Percentiles rank a stretch among this genome's conserved stretches.
Conservation (phyloP, 2,113 vertebrate species). For the Antennarius striatus region DNA sequence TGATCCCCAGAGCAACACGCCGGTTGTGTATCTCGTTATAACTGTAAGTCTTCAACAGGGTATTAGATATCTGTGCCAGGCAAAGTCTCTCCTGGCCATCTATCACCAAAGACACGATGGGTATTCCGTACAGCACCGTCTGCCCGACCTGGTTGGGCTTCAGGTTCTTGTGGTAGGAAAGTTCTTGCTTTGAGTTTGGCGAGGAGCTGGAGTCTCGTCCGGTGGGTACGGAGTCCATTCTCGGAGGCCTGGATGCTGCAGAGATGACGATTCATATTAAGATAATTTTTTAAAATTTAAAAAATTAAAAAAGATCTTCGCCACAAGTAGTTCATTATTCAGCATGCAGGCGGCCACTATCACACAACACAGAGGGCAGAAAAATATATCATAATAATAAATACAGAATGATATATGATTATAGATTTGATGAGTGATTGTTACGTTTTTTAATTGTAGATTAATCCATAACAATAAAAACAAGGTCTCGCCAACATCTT, state of each 20-base stretch:
- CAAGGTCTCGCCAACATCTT: too few species aligned
- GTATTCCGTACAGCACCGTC: conserved; percentile 93
- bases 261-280: conserved; percentile 29
- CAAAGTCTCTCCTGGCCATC: conserved; percentile 93
- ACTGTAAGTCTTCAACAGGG: conserved; percentile 90
- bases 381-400: too few species aligned
- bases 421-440: too few species aligned
- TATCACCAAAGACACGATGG: conserved; percentile 94
- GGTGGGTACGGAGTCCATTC: conserved; percentile 92
- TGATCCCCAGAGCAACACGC: conserved; percentile 92
- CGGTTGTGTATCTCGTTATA: conserved; percentile 95
- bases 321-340: too few species aligned
- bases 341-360: too few species aligned
- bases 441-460: too few species aligned
- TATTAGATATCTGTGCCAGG: conserved; percentile 92
- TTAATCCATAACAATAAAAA: too few species aligned
- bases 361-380: too few species aligned
- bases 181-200: conserved; percentile 91
- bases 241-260: conserved; percentile 74
- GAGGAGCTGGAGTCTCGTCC: conserved; percentile 90
- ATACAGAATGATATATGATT: too few species aligned
- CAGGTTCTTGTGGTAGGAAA: conserved; percentile 85
- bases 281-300: background rate
- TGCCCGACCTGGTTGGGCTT: conserved; percentile 98
- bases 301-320: too few species aligned